phyloP scores from a whole-genome alignment of 37 sponge, comb jelly and placozoan genomes.

The Cladorhizidae sp. region DNA sequence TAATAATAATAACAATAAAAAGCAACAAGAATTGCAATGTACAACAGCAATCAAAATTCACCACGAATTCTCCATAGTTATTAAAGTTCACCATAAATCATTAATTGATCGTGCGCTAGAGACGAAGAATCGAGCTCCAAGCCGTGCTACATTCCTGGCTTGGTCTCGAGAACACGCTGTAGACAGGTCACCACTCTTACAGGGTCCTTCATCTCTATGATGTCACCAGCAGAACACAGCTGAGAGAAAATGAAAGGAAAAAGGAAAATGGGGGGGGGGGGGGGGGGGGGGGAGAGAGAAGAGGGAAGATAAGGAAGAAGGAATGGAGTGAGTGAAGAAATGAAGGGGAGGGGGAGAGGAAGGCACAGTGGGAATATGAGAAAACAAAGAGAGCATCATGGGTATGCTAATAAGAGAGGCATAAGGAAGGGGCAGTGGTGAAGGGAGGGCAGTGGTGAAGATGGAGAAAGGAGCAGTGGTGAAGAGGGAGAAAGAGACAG shows the following conservation, averaged over 20 bases:
- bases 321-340: background rate
- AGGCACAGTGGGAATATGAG: background rate
- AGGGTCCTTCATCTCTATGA: constrained; percentile 72
- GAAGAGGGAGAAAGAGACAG: too few relatives aligned
- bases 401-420: too few relatives aligned
- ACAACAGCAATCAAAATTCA: background rate
- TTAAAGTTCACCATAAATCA: background rate
- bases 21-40: too few relatives aligned
- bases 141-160: constrained; percentile 5
- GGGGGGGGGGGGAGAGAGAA: background rate
- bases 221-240: constrained; percentile 79
- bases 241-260: background rate
- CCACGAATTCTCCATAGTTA: background rate
- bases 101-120: too few relatives aligned
- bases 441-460: background rate
- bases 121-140: too few relatives aligned
- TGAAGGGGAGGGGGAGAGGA: background rate
- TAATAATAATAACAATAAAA: too few relatives aligned
- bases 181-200: constrained; percentile 57
- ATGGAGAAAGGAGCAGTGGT: background rate
- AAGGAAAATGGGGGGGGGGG: background rate
- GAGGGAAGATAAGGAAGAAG: background rate
- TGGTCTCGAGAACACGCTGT: constrained; percentile 40
- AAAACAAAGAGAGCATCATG: too few relatives aligned
- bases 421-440: too few relatives aligned